Evolutionary conservation across 1,140 invertebrate genomes (phyloP), one percentile per base, ranked within the genome.

Genomic region (Colletes gigas): DNA sequence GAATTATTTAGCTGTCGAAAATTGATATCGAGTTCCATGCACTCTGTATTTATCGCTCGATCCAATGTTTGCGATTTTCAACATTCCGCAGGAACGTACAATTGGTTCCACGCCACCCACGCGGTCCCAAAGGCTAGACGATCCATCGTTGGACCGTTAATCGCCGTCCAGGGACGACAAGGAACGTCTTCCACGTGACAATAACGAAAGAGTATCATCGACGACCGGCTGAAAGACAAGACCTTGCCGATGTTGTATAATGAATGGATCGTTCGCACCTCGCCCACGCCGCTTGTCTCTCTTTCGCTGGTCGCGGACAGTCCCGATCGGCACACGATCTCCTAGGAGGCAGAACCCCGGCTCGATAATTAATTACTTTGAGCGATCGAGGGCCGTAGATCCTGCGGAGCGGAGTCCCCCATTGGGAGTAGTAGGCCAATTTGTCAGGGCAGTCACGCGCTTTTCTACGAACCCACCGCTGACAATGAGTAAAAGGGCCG

Each of bases 251-350:
- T 86, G 77, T 83, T 59, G 83, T 76, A 70, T 84, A 88, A 88
- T 88, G 87, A 88, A 88, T 88, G 83, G 80, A 88, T 84, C 84
- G 84, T 88, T 88, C 79, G 67, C 86, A 81, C 87, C 82, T 88
- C 87, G 86, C 87, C 87, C 87, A 88, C 87, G 86, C 83, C 72
- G 50, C 21, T 17, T 63, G 4, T 66, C 41, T 84, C 66, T 85
- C 80, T 76, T 66, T 76, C 67, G 54, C 44, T 52, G 69, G 44
- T 70, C 75, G 75, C 73, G 65, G 74, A 72, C 62, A 63, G 74
- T 79, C 57, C 52, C 80, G 85, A 87, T 86, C 85, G 71, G 80
- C 83, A 85, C 83, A 85, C 84, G 81, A 85, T 86, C 83, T 70
- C 84, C 78, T 83, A 87, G 81, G 81, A 86, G 85, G 84, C 63